phyloP scores from a whole-genome alignment of 1,140 invertebrate genomes.

The Brachionus angularis region DNA sequence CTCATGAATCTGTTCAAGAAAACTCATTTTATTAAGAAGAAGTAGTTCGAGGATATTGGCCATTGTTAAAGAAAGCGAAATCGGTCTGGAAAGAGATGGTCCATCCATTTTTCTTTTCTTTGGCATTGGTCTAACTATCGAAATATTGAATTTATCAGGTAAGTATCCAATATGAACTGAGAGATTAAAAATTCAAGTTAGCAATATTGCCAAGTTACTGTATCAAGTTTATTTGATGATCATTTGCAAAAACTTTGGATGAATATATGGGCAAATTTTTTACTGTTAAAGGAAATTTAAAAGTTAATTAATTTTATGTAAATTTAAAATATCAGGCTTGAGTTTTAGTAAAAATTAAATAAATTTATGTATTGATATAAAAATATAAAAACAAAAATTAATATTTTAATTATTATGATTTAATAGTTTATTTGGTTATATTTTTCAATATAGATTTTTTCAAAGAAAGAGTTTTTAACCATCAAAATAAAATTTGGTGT shows the following conservation, averaged over 20 bases:
- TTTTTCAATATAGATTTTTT: slow-evolving; percentile 28
- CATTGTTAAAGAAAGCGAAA: too few relatives aligned
- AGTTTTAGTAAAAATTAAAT: too few relatives aligned
- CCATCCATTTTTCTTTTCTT: background rate
- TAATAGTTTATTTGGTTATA: slow-evolving; percentile 20
- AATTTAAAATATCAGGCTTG: too few relatives aligned
- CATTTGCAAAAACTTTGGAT: too few relatives aligned
- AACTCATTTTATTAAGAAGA: background rate
- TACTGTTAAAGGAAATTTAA: too few relatives aligned
- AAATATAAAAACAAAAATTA: background rate
- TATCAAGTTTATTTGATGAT: background rate
- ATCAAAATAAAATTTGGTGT: slow-evolving; percentile 62
- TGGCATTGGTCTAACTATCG: background rate
- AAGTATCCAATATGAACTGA: background rate
- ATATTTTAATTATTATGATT: background rate
- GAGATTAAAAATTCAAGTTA: background rate
- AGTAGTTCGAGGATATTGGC: background rate
- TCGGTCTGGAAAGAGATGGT: background rate
- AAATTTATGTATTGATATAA: background rate
- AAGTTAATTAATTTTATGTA: too few relatives aligned
- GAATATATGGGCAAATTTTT: too few relatives aligned
- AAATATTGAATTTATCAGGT: background rate
- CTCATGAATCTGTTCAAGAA: background rate
- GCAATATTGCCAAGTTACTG: too few relatives aligned
- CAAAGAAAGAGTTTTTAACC: slow-evolving; percentile 52